These are phyloP conservation scores for Aphelenchoides besseyi DNA, from an alignment of 1,140 invertebrate genomes.

Conservation along the genomic window DNA sequence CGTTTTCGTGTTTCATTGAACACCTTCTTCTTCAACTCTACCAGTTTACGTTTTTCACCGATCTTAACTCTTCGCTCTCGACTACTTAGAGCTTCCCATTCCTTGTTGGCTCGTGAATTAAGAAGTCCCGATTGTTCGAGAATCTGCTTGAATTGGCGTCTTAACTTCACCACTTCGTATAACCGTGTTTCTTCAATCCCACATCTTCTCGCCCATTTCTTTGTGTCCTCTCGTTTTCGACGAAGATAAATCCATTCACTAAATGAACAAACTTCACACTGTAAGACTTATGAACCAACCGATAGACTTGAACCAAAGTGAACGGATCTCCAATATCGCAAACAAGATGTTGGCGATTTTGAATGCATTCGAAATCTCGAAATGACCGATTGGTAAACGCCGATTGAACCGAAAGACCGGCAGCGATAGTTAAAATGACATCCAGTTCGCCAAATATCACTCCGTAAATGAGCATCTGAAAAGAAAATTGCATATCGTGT, in stretches of 20 bases:
- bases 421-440: constrained; percentile 83
- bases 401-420: constrained; percentile 84
- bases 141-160: constrained; percentile 37
- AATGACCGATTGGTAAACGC: constrained; percentile 78
- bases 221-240: constrained; percentile 39
- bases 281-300: constrained; percentile 14
- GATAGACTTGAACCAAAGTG: constrained; percentile 79
- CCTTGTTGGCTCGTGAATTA: constrained; percentile 14
- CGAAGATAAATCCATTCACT: constrained; percentile 39
- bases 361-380: constrained; percentile 65
- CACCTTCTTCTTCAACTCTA: constrained; percentile 38
- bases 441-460: constrained; percentile 80
- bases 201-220: constrained; percentile 30
- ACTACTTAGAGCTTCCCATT: constrained; percentile 38
- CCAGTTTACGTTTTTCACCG: constrained; percentile 42
- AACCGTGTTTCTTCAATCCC: constrained; percentile 47
- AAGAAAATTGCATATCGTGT: constrained; percentile 39
- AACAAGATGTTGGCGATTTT: constrained; percentile 75
- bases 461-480: constrained; percentile 89
- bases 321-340: constrained; percentile 92
- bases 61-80: constrained; percentile 37
- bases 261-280: not conserved
- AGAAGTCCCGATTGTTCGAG: constrained; percentile 39
- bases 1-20: constrained; percentile 28
- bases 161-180: constrained; percentile 43